Conservation (phyloP, 2,113 vertebrate species). For the Caretta caretta region DNA sequence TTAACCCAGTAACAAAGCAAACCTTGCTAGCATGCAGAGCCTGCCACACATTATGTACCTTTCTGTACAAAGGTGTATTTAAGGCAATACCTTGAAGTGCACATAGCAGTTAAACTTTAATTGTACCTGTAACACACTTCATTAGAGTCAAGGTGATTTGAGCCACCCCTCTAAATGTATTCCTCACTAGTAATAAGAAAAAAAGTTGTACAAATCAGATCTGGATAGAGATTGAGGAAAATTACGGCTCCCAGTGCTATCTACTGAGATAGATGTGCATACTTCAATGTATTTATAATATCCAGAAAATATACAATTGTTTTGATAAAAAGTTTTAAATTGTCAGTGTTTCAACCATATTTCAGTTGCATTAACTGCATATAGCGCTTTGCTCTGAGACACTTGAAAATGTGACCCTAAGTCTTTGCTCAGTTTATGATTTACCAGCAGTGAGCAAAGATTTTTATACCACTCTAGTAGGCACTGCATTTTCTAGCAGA, state of each 20-base stretch:
- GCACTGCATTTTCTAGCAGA: not conserved
- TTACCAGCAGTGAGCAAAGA: not conserved
- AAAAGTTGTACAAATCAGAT: not conserved
- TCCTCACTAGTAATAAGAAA: not conserved
- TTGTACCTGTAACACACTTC: not conserved
- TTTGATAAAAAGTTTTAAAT: not conserved
- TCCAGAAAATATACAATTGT: not conserved
- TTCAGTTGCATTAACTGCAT: not conserved
- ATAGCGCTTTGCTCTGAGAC: not conserved
- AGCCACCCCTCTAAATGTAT: not conserved
- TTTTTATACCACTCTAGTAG: not conserved
- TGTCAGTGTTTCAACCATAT: no score
- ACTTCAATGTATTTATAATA: rapidly evolving
- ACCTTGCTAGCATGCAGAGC: not conserved
- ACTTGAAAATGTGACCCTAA: not conserved
- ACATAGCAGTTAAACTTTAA: not conserved
- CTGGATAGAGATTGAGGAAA: not conserved
- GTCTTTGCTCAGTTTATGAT: not conserved
- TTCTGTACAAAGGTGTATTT: not conserved
- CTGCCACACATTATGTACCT: rapidly evolving
- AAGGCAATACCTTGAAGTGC: rapidly evolving
- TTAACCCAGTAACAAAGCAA: not conserved
- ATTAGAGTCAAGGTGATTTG: not conserved
- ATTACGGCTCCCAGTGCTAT: not conserved
- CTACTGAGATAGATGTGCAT: rapidly evolving